A percentile compares a stretch with the other conserved stretches of the same genome.
Conservation (phyloP, 1,140 invertebrate genomes). For the Laupala kohalensis region DNA sequence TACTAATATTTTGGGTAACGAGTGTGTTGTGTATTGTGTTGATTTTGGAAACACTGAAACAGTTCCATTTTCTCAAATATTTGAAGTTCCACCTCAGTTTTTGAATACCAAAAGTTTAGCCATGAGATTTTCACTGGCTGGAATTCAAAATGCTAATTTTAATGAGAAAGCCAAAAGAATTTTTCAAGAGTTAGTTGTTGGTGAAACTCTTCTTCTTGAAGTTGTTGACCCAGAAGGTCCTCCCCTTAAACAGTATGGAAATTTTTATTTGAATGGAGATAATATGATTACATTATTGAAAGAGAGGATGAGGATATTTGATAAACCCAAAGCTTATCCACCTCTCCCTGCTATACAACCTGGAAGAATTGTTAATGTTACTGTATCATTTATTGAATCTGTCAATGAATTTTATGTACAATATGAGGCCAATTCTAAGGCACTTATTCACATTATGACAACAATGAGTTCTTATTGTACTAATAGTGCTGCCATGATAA, state of each 20-base stretch:
- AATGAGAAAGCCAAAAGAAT: constrained; percentile 49
- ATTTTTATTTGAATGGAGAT: constrained; percentile 38
- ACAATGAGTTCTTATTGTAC: constrained; percentile 33
- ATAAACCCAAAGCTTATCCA: background rate
- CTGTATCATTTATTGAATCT: constrained; percentile 54
- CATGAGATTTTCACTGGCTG: constrained; percentile 53
- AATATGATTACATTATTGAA: constrained; percentile 36
- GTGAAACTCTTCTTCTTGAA: constrained; percentile 42
- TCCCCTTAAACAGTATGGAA: constrained; percentile 55
- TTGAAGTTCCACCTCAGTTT: constrained; percentile 49
- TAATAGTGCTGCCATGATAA: constrained; percentile 25
- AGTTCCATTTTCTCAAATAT: constrained; percentile 50
- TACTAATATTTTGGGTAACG: constrained; percentile 42
- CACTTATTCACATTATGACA: constrained; percentile 37
- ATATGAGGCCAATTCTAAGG: constrained; percentile 38
- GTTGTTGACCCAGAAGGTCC: constrained; percentile 50
- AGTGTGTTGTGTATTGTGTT: constrained; percentile 56
- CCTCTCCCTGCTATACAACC: background rate
- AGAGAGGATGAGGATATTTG: constrained; percentile 11
- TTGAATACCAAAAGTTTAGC: constrained; percentile 54
- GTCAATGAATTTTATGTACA: constrained; percentile 59
- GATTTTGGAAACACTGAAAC: constrained; percentile 64
- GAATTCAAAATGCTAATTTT: constrained; percentile 47
- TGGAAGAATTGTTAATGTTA: constrained; percentile 32
- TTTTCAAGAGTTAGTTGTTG: constrained; percentile 49